phyloP scores from a whole-genome alignment of 2,113 vertebrate species.

The Dinomys branickii region DNA sequence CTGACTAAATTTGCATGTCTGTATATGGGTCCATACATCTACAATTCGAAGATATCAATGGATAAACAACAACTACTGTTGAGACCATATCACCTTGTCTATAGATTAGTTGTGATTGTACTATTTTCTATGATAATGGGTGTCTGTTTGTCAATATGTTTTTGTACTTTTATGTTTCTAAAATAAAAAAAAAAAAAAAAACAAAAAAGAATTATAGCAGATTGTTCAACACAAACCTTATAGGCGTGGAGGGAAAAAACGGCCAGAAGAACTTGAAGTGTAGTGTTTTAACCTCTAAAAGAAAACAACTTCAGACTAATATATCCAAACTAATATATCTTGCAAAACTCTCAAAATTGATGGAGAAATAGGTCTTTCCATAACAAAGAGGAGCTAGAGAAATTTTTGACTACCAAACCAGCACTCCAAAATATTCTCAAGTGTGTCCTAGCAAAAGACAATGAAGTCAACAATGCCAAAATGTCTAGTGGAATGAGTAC shows the following conservation, averaged over 20 bases:
- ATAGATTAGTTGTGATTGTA: too few relatives aligned
- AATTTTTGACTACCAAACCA: not conserved
- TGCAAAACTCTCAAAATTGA: not conserved
- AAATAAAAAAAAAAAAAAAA: too few relatives aligned
- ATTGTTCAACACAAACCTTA: not conserved
- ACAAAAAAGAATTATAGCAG: not conserved
- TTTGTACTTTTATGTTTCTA: too few relatives aligned
- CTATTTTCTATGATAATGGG: too few relatives aligned
- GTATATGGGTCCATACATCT: too few relatives aligned
- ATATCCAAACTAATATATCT: not conserved
- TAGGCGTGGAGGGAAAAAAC: not conserved
- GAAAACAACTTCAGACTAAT: not conserved
- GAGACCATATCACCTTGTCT: too few relatives aligned
- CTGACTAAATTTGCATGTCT: too few relatives aligned
- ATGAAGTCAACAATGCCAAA: not conserved
- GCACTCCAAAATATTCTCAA: not conserved
- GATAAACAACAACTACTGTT: too few relatives aligned
- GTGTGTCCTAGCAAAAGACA: not conserved
- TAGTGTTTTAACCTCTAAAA: not conserved
- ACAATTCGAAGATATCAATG: too few relatives aligned
- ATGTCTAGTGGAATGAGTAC: not conserved
- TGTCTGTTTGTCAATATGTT: too few relatives aligned
- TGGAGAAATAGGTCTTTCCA: not conserved
- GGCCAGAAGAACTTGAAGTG: not conserved
- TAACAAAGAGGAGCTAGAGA: not conserved